Percentiles rank a stretch among this genome's conserved stretches.
Conservation (phyloP, 2,113 vertebrate species). For the Penelope pileata region DNA sequence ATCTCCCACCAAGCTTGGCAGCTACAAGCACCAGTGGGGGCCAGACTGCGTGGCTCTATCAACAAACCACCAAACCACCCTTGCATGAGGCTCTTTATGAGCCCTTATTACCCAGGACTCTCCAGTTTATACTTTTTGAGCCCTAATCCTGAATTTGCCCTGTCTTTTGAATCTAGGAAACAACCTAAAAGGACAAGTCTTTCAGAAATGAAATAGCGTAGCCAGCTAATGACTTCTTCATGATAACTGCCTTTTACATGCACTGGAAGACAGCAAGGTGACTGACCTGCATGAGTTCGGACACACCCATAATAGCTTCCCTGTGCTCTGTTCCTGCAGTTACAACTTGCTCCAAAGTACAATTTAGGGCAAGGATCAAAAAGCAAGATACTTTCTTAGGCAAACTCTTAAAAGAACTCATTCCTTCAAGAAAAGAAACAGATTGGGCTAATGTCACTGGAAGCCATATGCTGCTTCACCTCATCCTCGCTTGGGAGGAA, state of each 20-base stretch:
- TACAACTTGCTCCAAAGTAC: fast-evolving
- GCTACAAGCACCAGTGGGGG: not conserved
- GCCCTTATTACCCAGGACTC: not conserved
- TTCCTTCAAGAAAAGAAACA: not conserved
- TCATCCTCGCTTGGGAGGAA: not conserved
- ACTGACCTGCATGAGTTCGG: fast-evolving
- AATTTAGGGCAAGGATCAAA: not conserved
- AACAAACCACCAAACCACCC: not conserved
- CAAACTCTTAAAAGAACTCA: not conserved
- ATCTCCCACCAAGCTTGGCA: not conserved
- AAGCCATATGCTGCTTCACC: conserved; percentile 19
- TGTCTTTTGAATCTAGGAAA: not conserved
- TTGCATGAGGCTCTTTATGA: fast-evolving
- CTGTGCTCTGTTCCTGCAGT: not conserved
- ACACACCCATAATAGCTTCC: fast-evolving
- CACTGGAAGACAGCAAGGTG: fast-evolving
- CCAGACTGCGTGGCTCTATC: not conserved
- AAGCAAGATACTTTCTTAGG: not conserved
- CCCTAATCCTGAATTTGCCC: not conserved
- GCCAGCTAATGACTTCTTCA: not conserved
- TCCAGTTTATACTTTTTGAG: fast-evolving
- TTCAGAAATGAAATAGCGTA: not conserved
- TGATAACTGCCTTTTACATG: fast-evolving
- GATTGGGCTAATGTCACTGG: not conserved
- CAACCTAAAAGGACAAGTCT: not conserved